These are phyloP conservation scores for Heliocidaris erythrogramma DNA, from an alignment of 35 echinoderm and acorn worm genomes.

Conservation along the genomic window DNA sequence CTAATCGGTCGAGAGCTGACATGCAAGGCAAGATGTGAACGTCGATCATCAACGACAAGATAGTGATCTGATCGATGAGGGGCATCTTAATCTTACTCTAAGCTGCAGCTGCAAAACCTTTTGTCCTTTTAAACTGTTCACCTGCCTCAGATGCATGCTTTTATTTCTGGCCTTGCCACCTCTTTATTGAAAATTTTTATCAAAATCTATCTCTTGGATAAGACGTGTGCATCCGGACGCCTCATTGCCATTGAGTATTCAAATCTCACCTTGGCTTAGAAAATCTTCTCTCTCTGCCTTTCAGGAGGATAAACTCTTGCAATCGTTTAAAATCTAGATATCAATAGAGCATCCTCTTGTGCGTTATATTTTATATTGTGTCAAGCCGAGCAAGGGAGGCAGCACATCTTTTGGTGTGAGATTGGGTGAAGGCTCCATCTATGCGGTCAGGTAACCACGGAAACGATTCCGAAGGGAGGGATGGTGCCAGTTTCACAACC, in stretches of 20 bases:
- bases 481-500: background rate
- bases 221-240: background rate
- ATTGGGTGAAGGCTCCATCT: background rate
- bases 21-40: background rate
- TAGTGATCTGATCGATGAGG: background rate
- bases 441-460: background rate
- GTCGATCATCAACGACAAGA: background rate
- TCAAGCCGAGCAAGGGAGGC: background rate
- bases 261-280: background rate
- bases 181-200: background rate
- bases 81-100: background rate
- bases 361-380: background rate
- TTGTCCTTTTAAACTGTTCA: background rate
- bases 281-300: background rate
- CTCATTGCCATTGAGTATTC: too few species aligned
- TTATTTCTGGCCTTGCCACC: background rate
- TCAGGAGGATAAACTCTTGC: background rate
- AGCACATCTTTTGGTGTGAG: background rate
- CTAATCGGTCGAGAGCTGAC: background rate
- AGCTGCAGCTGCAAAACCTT: background rate
- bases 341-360: background rate
- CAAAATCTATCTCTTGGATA: background rate
- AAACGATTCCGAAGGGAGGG: background rate
- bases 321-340: background rate
- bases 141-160: background rate